phyloP scores from a whole-genome alignment of 2,797 vertebrate species.

The Thunnus albacares region DNA sequence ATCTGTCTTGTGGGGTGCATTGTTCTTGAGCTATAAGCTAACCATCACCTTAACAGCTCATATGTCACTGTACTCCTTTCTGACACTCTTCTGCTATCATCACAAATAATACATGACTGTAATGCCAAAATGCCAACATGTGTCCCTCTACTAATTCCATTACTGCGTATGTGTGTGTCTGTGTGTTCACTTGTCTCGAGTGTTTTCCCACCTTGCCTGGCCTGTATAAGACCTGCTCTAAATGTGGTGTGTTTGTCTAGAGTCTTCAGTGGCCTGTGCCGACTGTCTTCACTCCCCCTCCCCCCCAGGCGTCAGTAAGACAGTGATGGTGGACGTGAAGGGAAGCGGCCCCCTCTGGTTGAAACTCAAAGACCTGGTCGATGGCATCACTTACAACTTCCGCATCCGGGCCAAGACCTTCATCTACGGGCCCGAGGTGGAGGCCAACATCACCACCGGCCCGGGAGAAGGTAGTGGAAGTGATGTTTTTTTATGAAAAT shows the following conservation, averaged over 20 bases:
- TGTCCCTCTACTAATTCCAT: constrained; percentile 61
- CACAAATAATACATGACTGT: constrained; percentile 26
- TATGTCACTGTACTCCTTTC: constrained; percentile 29
- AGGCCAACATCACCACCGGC: constrained; percentile 97
- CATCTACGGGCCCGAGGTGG: constrained; percentile 93
- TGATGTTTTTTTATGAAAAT: background rate
- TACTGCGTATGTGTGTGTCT: constrained; percentile 42
- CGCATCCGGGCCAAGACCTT: constrained; percentile 95
- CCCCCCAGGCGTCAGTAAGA: constrained; percentile 96
- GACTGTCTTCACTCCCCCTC: constrained; percentile 87
- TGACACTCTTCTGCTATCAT: constrained; percentile 21
- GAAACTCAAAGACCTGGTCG: constrained; percentile 94
- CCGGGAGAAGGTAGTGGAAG: constrained; percentile 92
- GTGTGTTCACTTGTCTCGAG: constrained; percentile 34
- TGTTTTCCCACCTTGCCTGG: constrained; percentile 55
- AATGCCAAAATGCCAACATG: constrained; percentile 21
- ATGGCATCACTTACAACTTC: constrained; percentile 94
- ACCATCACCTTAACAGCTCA: constrained; percentile 50
- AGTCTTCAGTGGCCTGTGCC: constrained; percentile 86
- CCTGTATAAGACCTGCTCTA: constrained; percentile 75
- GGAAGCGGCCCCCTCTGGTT: constrained; percentile 93
- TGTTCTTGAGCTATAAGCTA: constrained; percentile 43
- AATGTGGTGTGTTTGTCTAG: constrained; percentile 84
- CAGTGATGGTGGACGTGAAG: constrained; percentile 97
- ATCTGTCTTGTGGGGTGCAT: constrained; percentile 53